Evolutionary conservation across 2,888 invertebrate genomes (phyloP).

Genomic region (Limnephilus rhombicus): DNA sequence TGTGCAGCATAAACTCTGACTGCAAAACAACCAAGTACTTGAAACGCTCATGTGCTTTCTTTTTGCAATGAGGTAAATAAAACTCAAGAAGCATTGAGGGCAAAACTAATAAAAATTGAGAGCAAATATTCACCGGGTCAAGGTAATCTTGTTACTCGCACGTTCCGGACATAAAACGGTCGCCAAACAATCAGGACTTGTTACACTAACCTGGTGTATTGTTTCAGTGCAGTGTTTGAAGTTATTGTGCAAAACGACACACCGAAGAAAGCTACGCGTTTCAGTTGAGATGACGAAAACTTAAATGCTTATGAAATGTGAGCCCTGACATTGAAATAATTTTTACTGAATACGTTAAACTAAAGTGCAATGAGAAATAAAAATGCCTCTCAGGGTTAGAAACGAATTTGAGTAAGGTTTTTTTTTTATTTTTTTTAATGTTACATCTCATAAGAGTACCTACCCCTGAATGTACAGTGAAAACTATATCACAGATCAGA

Average conservation of each 20-base stretch:
- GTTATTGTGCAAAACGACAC: neutral
- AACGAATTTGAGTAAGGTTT: too few species aligned
- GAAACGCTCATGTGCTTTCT: neutral
- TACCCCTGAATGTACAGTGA: too few species aligned
- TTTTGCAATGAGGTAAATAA: neutral
- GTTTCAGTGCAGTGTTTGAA: neutral
- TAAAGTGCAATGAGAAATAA: too few species aligned
- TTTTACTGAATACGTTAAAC: neutral
- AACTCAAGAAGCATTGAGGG: neutral
- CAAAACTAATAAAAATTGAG: conserved; percentile 36
- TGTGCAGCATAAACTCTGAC: neutral
- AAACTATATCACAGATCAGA: too few species aligned
- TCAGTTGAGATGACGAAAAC: neutral
- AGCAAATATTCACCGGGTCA: conserved; percentile 54
- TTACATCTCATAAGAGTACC: too few species aligned
- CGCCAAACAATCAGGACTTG: conserved; percentile 44
- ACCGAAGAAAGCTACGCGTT: neutral
- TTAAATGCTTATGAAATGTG: neutral
- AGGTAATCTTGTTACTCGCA: conserved; percentile 59
- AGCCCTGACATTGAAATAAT: neutral
- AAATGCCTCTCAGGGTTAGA: too few species aligned
- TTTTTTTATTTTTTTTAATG: too few species aligned
- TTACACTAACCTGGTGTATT: conserved; percentile 29
- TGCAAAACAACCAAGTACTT: neutral
- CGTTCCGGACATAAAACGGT: conserved; percentile 59